phyloP scores from a whole-genome alignment of 2,888 invertebrate species.

The Sepiola atlantica region DNA sequence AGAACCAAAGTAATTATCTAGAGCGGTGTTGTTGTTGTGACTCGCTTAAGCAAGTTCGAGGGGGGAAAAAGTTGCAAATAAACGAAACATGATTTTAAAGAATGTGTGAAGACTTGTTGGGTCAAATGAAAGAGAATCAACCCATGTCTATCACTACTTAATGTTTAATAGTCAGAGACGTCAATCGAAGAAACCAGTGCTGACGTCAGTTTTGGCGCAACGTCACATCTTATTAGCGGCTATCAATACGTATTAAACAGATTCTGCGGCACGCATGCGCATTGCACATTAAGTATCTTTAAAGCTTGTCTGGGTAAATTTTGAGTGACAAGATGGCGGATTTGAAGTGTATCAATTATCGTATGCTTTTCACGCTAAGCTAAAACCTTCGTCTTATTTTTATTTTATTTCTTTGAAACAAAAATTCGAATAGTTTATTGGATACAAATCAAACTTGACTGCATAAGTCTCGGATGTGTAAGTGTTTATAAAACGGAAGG shows the following conservation, averaged over 20 bases:
- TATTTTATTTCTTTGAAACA: background rate
- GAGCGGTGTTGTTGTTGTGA: too few relatives aligned
- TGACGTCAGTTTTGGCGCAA: background rate
- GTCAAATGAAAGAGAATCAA: background rate
- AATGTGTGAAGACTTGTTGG: too few relatives aligned
- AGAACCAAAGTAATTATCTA: too few relatives aligned
- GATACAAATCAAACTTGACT: slow-evolving; percentile 14
- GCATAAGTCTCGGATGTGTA: background rate
- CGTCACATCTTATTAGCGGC: background rate
- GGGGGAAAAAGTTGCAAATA: too few relatives aligned
- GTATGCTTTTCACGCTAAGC: background rate
- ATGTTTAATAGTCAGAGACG: background rate
- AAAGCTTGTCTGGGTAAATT: background rate
- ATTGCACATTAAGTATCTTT: background rate
- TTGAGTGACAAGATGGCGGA: slow-evolving; percentile 32
- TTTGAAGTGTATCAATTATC: background rate
- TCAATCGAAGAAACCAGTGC: background rate
- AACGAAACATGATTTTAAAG: too few relatives aligned
- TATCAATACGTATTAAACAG: background rate
- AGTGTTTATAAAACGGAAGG: background rate
- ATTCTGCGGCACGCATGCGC: background rate
- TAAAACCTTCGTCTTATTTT: background rate
- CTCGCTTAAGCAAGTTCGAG: too few relatives aligned
- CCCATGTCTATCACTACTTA: background rate
- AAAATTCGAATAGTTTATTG: background rate